Evolutionary conservation across 2,888 invertebrate genomes (phyloP), one percentile per base, ranked within the genome.

Genomic region (Drosophila prolongata): DNA sequence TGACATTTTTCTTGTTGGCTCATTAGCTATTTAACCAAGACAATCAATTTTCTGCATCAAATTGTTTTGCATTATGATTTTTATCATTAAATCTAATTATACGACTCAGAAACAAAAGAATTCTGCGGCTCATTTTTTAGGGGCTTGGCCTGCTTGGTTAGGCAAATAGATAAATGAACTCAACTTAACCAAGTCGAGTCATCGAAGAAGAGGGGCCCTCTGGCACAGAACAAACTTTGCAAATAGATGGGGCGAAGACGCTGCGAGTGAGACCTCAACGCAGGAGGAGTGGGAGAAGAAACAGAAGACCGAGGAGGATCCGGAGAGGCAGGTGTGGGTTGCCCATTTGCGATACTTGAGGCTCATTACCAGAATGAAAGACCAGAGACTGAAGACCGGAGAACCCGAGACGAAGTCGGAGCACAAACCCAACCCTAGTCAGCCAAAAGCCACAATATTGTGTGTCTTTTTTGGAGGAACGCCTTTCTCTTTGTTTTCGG

Each of bases 71-170:
- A 78, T 76, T 84, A 83, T 76, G 84, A 80, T 84, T 66, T 81
- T 89, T 84, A 84, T 84, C 84, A 88, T 84, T 71, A 88, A 59
- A 84, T 87, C 89, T 84, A 84, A 88, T 88, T 84, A 88, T 79
- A 77, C 67, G 68, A 55, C 54, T 24, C 56, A 64, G 34, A 44
- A 47, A 58, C 65, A 60, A 57, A 55, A 57, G 60, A 74, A 80
- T 49, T 64, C 49, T 44, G 8, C 14, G 8, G 24, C 16, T 44
- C 4, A 10, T 38, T 16, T 40, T 71, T 71, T 72, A 77, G 66
- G 68, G 87, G 82, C 86, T 82, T 82, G 82, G 86, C 82, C 82
- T 62, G 85, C 81, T 77, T 77, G 75, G 75, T 77, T 84, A 77
- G 78, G 77, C 10, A 64, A 64, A 61, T 43, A 64, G 53, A 52